These are phyloP conservation scores for Nephrotoma guestfalica DNA, from an alignment of 2,888 invertebrate species.

Conservation along the genomic window DNA sequence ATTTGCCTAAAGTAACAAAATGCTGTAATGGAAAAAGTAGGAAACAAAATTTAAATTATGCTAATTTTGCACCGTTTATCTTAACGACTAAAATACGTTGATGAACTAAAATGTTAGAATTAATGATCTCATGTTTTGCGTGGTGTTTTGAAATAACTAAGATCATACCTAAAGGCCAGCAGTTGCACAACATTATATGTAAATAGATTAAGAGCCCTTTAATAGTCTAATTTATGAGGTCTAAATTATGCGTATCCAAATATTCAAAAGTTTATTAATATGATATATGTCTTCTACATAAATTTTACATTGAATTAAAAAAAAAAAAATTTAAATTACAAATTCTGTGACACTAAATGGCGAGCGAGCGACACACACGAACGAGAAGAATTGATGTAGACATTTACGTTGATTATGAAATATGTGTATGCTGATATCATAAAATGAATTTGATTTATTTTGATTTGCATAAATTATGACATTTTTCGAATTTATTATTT, in stretches of 20 bases:
- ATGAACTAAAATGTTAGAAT: no score
- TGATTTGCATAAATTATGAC: not conserved
- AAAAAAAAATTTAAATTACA: not conserved
- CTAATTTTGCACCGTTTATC: no score
- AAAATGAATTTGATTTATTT: not conserved
- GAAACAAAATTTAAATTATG: no score
- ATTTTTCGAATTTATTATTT: not conserved
- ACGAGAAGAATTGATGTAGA: not conserved
- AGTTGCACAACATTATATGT: no score
- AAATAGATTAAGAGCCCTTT: not conserved
- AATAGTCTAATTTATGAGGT: not conserved
- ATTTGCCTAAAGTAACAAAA: no score
- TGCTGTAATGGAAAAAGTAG: no score
- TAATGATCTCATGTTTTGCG: no score
- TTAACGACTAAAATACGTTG: no score
- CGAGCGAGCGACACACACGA: not conserved
- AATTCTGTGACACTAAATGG: not conserved
- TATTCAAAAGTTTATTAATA: not conserved
- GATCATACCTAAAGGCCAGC: no score
- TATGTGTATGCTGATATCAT: not conserved
- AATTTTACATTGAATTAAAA: not conserved
- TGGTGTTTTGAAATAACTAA: no score
- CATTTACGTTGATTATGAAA: not conserved
- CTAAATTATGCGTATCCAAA: not conserved
- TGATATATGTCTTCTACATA: not conserved